These are phyloP conservation scores for Todus mexicanus DNA, from an alignment of 2,797 vertebrate species.

Conservation along the genomic window DNA sequence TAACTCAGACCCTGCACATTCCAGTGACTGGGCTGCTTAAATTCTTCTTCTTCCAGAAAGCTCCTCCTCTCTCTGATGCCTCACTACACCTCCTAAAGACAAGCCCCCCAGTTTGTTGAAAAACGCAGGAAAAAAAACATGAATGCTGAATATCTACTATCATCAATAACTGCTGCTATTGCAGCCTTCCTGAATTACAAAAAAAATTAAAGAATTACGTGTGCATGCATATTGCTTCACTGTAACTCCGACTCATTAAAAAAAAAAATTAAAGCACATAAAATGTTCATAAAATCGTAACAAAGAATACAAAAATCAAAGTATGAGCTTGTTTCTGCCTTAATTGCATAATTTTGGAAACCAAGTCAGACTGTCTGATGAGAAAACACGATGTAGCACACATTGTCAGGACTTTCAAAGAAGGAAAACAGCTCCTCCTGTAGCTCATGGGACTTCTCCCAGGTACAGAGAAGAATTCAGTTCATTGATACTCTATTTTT, in stretches of 20 bases:
- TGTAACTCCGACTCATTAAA: background rate
- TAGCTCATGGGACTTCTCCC: background rate
- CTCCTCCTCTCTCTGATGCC: background rate
- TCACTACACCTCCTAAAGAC: background rate
- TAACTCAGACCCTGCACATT: background rate
- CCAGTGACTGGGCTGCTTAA: background rate
- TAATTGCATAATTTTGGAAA: background rate
- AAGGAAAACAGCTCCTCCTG: background rate
- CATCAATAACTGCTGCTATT: background rate
- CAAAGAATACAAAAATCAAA: background rate
- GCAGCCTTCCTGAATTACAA: background rate
- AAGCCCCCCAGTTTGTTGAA: background rate
- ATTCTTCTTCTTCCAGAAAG: background rate
- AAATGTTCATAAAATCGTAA: background rate
- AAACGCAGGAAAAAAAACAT: background rate
- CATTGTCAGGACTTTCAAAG: background rate
- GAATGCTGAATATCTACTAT: background rate
- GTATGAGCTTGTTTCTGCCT: background rate
- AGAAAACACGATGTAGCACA: background rate
- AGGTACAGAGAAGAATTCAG: background rate
- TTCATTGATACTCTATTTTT: background rate
- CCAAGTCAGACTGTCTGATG: background rate
- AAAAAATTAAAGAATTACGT: too few species aligned
- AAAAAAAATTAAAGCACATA: background rate
- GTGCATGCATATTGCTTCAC: background rate